Evolutionary conservation across 2,888 invertebrate species (phyloP).

Genomic region (Meganola albula): DNA sequence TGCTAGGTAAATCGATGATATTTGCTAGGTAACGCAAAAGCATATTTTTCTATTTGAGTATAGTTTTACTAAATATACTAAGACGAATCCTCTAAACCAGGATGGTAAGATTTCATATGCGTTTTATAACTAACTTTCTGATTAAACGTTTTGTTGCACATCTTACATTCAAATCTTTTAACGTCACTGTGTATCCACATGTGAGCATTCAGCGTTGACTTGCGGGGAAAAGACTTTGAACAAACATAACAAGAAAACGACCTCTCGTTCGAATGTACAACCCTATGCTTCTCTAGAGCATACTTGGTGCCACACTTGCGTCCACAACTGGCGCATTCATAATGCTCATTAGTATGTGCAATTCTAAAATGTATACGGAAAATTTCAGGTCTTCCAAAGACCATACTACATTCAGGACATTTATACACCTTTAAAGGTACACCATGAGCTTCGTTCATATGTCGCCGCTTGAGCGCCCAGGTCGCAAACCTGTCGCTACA

Average conservation of each 20-base stretch:
- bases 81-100: too few relatives aligned
- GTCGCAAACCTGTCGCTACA: conserved; percentile 47
- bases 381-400: conserved; percentile 36
- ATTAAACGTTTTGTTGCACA: conserved; percentile 50
- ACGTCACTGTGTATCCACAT: conserved; percentile 60
- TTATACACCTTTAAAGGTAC: conserved; percentile 38
- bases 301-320: conserved; percentile 60
- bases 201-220: conserved; percentile 51
- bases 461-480: conserved; percentile 36
- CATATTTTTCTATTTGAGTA: too few relatives aligned
- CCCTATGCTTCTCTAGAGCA: conserved; percentile 60
- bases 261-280: conserved; percentile 65
- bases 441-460: conserved; percentile 42
- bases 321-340: conserved; percentile 44
- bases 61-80: too few relatives aligned
- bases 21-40: too few relatives aligned
- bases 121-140: conserved; percentile 48
- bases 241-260: conserved; percentile 66
- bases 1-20: too few relatives aligned
- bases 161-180: conserved; percentile 46
- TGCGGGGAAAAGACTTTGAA: conserved; percentile 52
- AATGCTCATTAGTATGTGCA: conserved; percentile 43
- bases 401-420: conserved; percentile 43
- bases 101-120: conserved; percentile 46
- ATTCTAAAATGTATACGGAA: conserved; percentile 46